Conservation (phyloP, 2,797 vertebrate genomes). For the Chiloscyllium punctatum region DNA sequence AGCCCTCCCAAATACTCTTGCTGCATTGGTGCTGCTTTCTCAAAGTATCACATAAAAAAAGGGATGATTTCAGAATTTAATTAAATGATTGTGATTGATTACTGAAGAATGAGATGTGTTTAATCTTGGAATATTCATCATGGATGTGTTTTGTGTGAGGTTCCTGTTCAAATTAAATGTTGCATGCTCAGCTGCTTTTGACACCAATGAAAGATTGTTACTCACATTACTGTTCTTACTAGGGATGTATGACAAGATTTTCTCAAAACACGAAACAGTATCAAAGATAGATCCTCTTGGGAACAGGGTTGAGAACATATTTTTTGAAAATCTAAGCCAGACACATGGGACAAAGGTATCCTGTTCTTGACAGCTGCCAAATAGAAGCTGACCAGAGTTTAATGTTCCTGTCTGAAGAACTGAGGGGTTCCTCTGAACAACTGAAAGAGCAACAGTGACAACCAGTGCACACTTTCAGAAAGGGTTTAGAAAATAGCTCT, state of each 20-base stretch:
- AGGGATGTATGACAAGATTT: not conserved
- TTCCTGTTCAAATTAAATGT: not conserved
- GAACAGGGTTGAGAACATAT: not conserved
- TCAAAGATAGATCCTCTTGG: not conserved
- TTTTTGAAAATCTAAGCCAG: conserved; percentile 8
- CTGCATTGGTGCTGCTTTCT: not conserved
- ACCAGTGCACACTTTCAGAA: not conserved
- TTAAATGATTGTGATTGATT: too few species aligned
- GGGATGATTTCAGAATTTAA: not conserved
- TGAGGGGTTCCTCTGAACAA: not conserved
- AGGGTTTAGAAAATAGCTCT: not conserved
- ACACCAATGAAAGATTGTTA: not conserved
- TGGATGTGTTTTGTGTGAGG: not conserved
- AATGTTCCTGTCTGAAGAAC: conserved; percentile 1
- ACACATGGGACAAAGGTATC: not conserved
- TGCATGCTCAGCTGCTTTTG: conserved; percentile 22
- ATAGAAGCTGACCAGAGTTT: conserved; percentile 8
- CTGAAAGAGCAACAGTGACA: conserved; percentile 1
- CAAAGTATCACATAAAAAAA: not conserved
- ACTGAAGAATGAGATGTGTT: not conserved
- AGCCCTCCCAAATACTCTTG: not conserved
- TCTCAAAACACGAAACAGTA: not conserved
- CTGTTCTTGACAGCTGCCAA: conserved; percentile 9
- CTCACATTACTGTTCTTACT: not conserved
- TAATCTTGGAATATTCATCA: conserved; percentile 20